Conservation (phyloP, 30 jellyfish, hydroid and myxozoan species). For the Catostylus mosaicus region DNA sequence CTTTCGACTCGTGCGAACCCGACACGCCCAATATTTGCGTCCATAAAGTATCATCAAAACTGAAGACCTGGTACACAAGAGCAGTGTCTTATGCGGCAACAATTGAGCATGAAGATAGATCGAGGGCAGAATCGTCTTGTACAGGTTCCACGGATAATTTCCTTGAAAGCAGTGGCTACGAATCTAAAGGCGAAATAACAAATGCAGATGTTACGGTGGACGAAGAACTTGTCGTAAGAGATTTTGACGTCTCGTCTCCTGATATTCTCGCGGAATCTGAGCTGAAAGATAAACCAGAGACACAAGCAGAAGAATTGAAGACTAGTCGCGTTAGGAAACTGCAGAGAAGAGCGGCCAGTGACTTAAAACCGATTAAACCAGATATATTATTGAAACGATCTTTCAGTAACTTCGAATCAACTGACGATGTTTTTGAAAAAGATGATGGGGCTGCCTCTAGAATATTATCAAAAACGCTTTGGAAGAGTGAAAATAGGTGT, state of each 20-base stretch:
- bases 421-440: conserved; percentile 2
- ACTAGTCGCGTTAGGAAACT: background rate
- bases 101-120: conserved; percentile 48
- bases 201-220: background rate
- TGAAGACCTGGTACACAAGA: conserved; percentile 54
- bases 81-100: conserved; percentile 63
- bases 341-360: background rate
- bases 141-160: conserved; percentile 47
- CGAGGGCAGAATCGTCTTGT: conserved; percentile 36
- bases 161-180: conserved; percentile 31
- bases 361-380: background rate
- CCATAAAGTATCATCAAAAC: conserved; percentile 46
- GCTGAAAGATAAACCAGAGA: background rate
- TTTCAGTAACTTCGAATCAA: conserved; percentile 7
- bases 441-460: background rate
- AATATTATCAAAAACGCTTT: background rate
- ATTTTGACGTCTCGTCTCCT: conserved; percentile 29
- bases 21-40: conserved; percentile 33
- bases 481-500: conserved; percentile 30
- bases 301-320: background rate
- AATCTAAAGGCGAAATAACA: background rate
- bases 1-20: conserved; percentile 54
- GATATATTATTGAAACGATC: conserved; percentile 14
- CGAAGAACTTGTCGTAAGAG: conserved; percentile 14
- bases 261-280: conserved; percentile 23